These are phyloP conservation scores for Caenorhabditis macrosperma DNA, from an alignment of 2,888 invertebrate genomes.

Conservation along the genomic window DNA sequence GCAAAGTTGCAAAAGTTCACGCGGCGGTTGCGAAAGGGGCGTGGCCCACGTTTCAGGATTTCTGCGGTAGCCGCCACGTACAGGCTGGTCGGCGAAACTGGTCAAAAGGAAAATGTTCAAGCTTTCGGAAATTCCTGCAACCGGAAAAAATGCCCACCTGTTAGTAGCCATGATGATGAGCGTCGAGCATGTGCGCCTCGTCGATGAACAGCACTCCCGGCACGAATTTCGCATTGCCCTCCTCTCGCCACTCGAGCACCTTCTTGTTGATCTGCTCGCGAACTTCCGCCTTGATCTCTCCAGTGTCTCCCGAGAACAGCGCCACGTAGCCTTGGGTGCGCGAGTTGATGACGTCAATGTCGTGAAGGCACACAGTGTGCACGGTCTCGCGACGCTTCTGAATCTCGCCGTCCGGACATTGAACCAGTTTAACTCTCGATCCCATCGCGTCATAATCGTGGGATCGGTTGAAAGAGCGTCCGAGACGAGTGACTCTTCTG, in stretches of 20 bases:
- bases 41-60: too few species aligned
- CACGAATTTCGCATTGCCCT: slow-evolving; percentile 98
- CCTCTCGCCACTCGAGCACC: slow-evolving; percentile 98
- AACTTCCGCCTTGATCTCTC: slow-evolving; percentile 95
- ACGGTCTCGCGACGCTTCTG: slow-evolving; percentile 94
- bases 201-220: slow-evolving; percentile 86
- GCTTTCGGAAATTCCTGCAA: neutral
- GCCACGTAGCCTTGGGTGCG: slow-evolving; percentile 94
- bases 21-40: too few species aligned
- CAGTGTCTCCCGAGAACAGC: slow-evolving; percentile 98
- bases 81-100: too few species aligned
- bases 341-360: slow-evolving; percentile 98
- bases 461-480: slow-evolving; percentile 95
- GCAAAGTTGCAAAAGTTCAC: too few species aligned
- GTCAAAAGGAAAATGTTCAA: too few species aligned
- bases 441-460: slow-evolving; percentile 98
- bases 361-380: slow-evolving; percentile 98
- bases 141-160: slow-evolving; percentile 85
- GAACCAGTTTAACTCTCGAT: slow-evolving; percentile 89
- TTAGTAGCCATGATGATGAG: slow-evolving; percentile 99
- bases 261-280: slow-evolving; percentile 97
- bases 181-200: slow-evolving; percentile 94
- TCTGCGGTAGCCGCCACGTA: too few species aligned
- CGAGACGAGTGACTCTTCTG: slow-evolving; percentile 76
- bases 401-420: slow-evolving; percentile 97